A percentile compares a stretch with the other conserved stretches of the same genome.
phyloP scores from a whole-genome alignment of 2,797 vertebrate species.

The Melanotaenia boesemani region DNA sequence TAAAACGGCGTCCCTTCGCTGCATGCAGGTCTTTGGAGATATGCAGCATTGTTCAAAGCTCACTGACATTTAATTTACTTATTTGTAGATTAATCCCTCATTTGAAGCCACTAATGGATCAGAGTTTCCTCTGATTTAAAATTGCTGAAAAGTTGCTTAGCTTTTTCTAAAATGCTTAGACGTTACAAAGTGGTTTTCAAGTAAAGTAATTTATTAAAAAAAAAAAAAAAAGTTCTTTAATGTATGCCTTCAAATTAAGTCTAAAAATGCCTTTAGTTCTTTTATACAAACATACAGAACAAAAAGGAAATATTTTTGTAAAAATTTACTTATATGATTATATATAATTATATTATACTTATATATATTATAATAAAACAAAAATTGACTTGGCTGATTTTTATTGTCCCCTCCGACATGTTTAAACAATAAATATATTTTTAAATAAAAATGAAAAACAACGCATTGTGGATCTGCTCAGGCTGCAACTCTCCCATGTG shows the following conservation, averaged over 20 bases:
- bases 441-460: slow-evolving; percentile 16
- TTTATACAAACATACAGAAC: too few species aligned
- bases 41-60: slow-evolving; percentile 18
- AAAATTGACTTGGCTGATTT: slow-evolving; percentile 24
- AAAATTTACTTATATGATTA: neutral
- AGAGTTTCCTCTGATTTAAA: neutral
- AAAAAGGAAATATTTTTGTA: neutral
- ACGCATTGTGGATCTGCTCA: slow-evolving; percentile 28
- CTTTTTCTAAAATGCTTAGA: slow-evolving; percentile 4
- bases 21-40: slow-evolving; percentile 23
- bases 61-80: slow-evolving; percentile 27
- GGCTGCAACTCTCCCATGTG: slow-evolving; percentile 59
- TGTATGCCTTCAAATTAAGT: too few species aligned
- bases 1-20: slow-evolving; percentile 8
- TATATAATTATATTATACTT: too few species aligned
- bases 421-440: slow-evolving; percentile 56
- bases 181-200: slow-evolving; percentile 2
- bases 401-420: slow-evolving; percentile 49
- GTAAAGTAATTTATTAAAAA: too few species aligned
- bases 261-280: too few species aligned
- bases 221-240: neutral
- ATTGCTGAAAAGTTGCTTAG: neutral
- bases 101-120: slow-evolving; percentile 32
- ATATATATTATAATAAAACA: too few species aligned
- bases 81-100: slow-evolving; percentile 30